Conservation (phyloP, 2,797 vertebrate genomes). For the Eptatretus atami region DNA sequence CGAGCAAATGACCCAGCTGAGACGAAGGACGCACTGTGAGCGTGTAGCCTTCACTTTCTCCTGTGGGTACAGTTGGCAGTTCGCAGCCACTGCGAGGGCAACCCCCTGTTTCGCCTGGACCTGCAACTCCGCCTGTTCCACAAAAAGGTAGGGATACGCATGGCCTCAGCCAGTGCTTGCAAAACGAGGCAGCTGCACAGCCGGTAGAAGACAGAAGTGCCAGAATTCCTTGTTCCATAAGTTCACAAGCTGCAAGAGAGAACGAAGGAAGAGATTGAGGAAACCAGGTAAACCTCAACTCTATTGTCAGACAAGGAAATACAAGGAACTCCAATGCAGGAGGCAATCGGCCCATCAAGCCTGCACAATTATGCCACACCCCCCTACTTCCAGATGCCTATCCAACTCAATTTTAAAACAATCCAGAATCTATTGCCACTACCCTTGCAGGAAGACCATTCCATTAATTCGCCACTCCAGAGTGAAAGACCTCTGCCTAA, state of each 20-base stretch:
- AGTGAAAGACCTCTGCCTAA: no score
- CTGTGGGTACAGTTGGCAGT: conserved; percentile 10
- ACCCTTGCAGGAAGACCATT: no score
- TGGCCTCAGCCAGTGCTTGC: conserved; percentile 65
- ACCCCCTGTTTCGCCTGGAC: conserved; percentile 23
- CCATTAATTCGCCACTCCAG: no score
- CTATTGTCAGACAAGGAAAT: no score
- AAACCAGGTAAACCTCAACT: not conserved
- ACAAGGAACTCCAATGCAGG: no score
- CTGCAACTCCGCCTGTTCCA: conserved; percentile 24
- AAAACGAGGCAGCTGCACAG: conserved; percentile 68
- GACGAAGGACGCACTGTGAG: conserved; percentile 67
- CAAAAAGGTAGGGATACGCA: conserved; percentile 98
- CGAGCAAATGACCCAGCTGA: conserved; percentile 79
- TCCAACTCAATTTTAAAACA: no score
- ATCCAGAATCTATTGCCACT: no score
- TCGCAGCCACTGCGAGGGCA: conserved; percentile 46
- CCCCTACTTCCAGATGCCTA: no score
- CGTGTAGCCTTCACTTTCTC: conserved; percentile 56
- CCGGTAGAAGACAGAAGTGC: conserved; percentile 86
- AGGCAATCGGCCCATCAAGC: no score
- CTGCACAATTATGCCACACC: no score
- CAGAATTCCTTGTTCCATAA: conserved; percentile 95
- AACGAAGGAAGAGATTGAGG: conserved; percentile 6
- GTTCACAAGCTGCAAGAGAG: conserved; percentile 47